Conservation (phyloP, 2,888 invertebrate species). For the Tanypteryx hageni region DNA sequence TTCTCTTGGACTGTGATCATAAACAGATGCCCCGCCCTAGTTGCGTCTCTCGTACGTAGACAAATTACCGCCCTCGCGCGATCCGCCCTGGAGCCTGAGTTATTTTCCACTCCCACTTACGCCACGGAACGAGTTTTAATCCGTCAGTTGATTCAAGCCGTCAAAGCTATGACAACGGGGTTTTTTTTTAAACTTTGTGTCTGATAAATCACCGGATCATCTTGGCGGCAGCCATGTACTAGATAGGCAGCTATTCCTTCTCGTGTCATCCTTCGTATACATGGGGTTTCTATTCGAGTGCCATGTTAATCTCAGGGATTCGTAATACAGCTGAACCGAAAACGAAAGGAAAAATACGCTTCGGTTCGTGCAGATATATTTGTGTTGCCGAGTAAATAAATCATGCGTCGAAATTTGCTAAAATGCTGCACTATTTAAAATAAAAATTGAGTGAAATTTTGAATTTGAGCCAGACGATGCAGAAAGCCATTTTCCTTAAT, state of each 20-base stretch:
- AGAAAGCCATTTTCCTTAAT: no score
- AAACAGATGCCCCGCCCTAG: slow-evolving; percentile 32
- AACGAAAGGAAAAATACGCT: no score
- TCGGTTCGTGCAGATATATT: no score
- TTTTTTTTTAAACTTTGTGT: background rate
- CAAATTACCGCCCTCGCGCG: background rate
- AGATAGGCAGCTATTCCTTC: background rate
- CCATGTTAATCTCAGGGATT: background rate
- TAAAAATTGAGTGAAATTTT: no score
- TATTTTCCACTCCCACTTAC: background rate
- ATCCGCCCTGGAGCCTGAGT: background rate
- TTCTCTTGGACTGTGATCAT: background rate
- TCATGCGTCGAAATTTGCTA: no score
- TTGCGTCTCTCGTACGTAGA: background rate
- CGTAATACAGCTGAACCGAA: no score
- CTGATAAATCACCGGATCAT: background rate
- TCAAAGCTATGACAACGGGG: background rate
- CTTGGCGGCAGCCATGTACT: background rate
- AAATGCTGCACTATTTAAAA: no score
- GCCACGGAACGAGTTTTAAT: background rate
- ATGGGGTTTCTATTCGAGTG: background rate
- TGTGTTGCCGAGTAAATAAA: no score
- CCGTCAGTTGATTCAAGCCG: background rate
- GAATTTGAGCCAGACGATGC: no score
- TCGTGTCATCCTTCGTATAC: background rate